A percentile compares a stretch with the other conserved stretches of the same genome.
Evolutionary conservation across 1,140 invertebrate genomes (phyloP).

Genomic region (Drosophila lowei): DNA sequence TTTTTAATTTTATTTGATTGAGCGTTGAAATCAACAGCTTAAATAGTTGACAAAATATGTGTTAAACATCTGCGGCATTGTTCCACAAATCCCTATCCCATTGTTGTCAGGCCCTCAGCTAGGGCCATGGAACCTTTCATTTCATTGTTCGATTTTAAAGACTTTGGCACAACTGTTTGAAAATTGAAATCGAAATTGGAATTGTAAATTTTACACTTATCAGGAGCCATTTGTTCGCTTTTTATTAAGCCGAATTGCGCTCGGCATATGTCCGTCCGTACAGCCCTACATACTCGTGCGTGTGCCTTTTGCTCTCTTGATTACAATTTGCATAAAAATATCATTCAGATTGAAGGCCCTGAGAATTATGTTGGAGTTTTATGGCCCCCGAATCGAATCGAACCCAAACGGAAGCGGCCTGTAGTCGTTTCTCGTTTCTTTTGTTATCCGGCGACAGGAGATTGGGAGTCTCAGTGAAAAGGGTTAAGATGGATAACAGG

Average conservation of each 20-base stretch:
- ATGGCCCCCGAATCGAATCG: slow-evolving; percentile 43
- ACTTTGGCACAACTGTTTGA: slow-evolving; percentile 64
- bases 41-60: slow-evolving; percentile 65
- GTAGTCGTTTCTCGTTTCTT: slow-evolving; percentile 60
- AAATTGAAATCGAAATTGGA: slow-evolving; percentile 66
- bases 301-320: slow-evolving; percentile 68
- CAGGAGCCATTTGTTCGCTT: slow-evolving; percentile 66
- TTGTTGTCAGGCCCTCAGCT: slow-evolving; percentile 25
- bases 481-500: slow-evolving; percentile 47
- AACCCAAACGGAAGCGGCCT: slow-evolving; percentile 58
- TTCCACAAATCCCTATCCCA: slow-evolving; percentile 19
- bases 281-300: slow-evolving; percentile 22
- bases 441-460: slow-evolving; percentile 40
- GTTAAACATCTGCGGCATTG: slow-evolving; percentile 60
- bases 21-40: slow-evolving; percentile 69
- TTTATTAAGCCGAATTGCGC: slow-evolving; percentile 71
- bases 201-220: slow-evolving; percentile 80
- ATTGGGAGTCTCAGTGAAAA: slow-evolving; percentile 7
- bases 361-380: slow-evolving; percentile 74
- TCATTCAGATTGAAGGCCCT: slow-evolving; percentile 51
- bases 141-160: slow-evolving; percentile 53
- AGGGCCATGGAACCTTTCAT: slow-evolving; percentile 43
- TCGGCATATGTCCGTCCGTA: slow-evolving; percentile 56
- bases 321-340: slow-evolving; percentile 79
- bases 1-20: slow-evolving; percentile 71